Percentiles rank a stretch among this genome's conserved stretches.
phyloP scores from a whole-genome alignment of 2,888 invertebrate species.

The Hesperia comma region DNA sequence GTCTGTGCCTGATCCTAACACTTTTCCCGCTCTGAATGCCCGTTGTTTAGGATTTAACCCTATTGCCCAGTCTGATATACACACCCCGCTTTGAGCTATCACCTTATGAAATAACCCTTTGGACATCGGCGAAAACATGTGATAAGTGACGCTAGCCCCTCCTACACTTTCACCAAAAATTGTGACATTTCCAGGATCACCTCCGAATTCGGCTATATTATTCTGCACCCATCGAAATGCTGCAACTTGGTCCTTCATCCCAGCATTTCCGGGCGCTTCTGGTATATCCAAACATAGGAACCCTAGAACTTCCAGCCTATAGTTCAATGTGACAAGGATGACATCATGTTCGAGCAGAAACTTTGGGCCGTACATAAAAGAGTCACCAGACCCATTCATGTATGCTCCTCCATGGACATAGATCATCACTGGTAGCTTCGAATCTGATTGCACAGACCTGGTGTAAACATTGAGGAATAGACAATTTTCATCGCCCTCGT shows the following conservation, averaged over 20 bases:
- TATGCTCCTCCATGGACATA: conserved; percentile 56
- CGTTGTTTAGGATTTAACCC: conserved; percentile 43
- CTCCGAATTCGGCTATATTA: conserved; percentile 53
- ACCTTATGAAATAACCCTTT: conserved; percentile 56
- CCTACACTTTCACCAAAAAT: conserved; percentile 62
- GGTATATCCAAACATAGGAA: conserved; percentile 52
- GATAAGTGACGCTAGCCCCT: conserved; percentile 54
- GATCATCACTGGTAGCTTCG: conserved; percentile 53
- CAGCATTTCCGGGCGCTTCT: conserved; percentile 58
- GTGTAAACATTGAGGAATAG: conserved; percentile 51
- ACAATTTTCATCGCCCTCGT: conserved; percentile 50
- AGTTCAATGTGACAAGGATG: conserved; percentile 60
- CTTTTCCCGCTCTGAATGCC: conserved; percentile 48
- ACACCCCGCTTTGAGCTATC: conserved; percentile 56
- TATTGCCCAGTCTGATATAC: conserved; percentile 49
- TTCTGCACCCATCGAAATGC: conserved; percentile 52
- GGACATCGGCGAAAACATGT: conserved; percentile 60
- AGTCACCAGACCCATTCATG: conserved; percentile 49
- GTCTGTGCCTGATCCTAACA: conserved; percentile 48
- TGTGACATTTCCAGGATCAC: conserved; percentile 52
- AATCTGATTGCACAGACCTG: conserved; percentile 31
- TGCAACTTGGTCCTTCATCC: conserved; percentile 58
- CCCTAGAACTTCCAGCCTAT: conserved; percentile 57
- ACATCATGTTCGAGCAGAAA: conserved; percentile 52
- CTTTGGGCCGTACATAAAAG: conserved; percentile 50